These are phyloP conservation scores for Vultur gryphus DNA, from an alignment of 2,797 vertebrate genomes.

Conservation along the genomic window DNA sequence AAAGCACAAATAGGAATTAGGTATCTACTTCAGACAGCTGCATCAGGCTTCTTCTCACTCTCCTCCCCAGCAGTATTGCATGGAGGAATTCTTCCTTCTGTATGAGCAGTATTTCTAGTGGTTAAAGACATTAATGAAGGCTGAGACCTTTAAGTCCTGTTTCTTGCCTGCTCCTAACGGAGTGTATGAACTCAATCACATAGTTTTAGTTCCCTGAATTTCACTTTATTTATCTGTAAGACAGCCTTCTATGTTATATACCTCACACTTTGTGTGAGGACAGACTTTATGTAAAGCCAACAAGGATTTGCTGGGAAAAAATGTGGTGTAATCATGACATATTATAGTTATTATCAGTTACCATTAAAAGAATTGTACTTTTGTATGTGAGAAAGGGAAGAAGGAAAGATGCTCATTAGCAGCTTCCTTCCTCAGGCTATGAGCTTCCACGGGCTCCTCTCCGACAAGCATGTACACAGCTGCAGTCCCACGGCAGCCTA, in stretches of 20 bases:
- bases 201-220: background rate
- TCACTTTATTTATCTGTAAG: background rate
- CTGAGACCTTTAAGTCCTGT: background rate
- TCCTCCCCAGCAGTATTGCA: background rate
- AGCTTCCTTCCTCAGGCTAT: constrained; percentile 38
- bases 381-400: background rate
- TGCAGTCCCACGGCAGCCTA: background rate
- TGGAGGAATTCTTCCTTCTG: background rate
- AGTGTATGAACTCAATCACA: background rate
- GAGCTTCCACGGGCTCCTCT: constrained; percentile 2
- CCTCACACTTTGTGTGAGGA: background rate
- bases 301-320: background rate
- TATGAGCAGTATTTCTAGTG: background rate
- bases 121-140: background rate
- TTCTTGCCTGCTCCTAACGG: background rate
- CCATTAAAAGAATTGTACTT: constrained; percentile 14
- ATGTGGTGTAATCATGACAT: background rate
- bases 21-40: background rate
- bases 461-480: background rate
- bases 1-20: background rate
- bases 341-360: constrained; percentile 2
- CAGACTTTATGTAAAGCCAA: background rate
- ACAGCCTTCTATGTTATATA: background rate
- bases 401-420: constrained; percentile 45
- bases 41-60: background rate